These are phyloP conservation scores for Criorhina ranunculi DNA, from an alignment of 2,888 invertebrate species.

Conservation along the genomic window DNA sequence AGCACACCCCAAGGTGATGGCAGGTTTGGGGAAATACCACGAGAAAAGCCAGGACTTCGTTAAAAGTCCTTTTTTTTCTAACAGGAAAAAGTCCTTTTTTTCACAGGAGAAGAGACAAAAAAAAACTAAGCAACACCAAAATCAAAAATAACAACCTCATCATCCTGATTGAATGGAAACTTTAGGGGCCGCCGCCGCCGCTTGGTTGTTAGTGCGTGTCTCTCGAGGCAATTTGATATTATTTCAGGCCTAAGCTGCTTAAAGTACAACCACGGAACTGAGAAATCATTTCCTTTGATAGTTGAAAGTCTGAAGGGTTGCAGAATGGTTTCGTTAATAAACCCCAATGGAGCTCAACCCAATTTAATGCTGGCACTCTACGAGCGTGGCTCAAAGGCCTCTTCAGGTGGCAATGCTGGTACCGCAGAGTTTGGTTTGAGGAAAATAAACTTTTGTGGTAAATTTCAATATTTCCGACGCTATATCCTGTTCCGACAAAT, in stretches of 20 bases:
- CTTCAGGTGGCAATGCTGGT: background rate
- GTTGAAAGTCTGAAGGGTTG: conserved; percentile 5
- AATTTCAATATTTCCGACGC: conserved; percentile 24
- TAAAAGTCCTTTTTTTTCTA: conserved; percentile 14
- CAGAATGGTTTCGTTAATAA: conserved; percentile 15
- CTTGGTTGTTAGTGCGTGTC: too few species aligned
- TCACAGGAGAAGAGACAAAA: background rate
- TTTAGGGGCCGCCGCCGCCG: background rate
- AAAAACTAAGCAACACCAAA: conserved; percentile 10
- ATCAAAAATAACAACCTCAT: conserved; percentile 46
- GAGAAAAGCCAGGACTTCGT: conserved; percentile 2
- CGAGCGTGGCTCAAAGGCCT: background rate
- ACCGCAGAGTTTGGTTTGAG: background rate
- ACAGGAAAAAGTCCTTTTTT: background rate
- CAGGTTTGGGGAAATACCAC: background rate
- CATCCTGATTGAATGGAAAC: conserved; percentile 19
- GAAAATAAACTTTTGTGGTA: conserved; percentile 31
- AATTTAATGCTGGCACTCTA: conserved; percentile 20
- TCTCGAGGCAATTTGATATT: conserved; percentile 1
- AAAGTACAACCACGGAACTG: conserved; percentile 9
- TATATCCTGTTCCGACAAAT: conserved; percentile 30
- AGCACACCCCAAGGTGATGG: background rate
- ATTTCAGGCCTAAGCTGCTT: conserved; percentile 16
- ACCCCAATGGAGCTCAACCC: conserved; percentile 23
- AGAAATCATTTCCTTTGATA: conserved; percentile 11